Evolutionary conservation across 2,888 invertebrate species (phyloP).

Genomic region (Synanthedon vespiformis): DNA sequence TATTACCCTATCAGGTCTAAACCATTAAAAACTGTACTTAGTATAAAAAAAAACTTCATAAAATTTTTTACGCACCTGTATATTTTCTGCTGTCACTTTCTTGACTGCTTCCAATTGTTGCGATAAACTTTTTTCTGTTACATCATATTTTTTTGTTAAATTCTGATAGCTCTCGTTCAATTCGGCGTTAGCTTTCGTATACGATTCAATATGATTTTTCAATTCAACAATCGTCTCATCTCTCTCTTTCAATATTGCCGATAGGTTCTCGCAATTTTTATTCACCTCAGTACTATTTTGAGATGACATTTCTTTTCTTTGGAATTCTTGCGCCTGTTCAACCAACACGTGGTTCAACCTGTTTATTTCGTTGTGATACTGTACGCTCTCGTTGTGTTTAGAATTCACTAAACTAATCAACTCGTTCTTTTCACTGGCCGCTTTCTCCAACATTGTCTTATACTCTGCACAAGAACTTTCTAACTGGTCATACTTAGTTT

Average conservation of each 20-base stretch:
- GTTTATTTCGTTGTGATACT: constrained; percentile 89
- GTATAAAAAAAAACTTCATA: too few species aligned
- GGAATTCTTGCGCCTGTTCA: constrained; percentile 59
- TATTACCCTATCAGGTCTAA: too few species aligned
- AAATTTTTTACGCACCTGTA: constrained; percentile 32
- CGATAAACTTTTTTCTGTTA: constrained; percentile 74
- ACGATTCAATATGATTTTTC: constrained; percentile 30
- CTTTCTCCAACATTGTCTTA: constrained; percentile 31
- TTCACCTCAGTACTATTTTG: constrained; percentile 17
- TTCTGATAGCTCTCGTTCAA: constrained; percentile 69
- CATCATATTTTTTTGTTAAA: constrained; percentile 76
- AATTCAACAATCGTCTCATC: constrained; percentile 43
- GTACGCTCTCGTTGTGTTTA: constrained; percentile 87
- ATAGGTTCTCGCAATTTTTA: too few species aligned
- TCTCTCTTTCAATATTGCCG: constrained; percentile 39
- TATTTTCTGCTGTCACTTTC: constrained; percentile 73
- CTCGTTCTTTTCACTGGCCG: constrained; percentile 73
- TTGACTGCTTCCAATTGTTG: constrained; percentile 76
- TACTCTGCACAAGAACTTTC: constrained; percentile 36
- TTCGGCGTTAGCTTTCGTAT: constrained; percentile 47
- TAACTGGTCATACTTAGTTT: constrained; percentile 21
- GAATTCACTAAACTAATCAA: constrained; percentile 78
- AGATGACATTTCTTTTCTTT: constrained; percentile 31
- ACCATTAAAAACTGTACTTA: too few species aligned
- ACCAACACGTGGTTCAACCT: constrained; percentile 74